Base-by-base conservation (phyloP, 1,140 invertebrate species). In the Gryllus bimaculatus region DNA sequence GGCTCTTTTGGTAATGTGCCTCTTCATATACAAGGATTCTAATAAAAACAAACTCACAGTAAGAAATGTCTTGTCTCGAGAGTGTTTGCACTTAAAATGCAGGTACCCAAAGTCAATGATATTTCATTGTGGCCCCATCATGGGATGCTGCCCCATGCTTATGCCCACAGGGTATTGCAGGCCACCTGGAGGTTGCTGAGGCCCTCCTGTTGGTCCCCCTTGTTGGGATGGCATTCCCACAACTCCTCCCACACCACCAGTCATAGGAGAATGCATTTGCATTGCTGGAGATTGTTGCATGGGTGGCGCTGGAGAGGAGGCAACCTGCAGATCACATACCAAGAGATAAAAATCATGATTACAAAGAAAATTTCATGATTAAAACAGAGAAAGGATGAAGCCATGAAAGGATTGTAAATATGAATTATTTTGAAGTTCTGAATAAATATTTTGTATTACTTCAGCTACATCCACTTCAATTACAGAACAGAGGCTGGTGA, bases 211-310 rank as follows among this genome's bases (percentile, higher is more conserved):
- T 21, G 73, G n/a, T 12, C 78, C 78, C 10, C 49, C 20, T 26
- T 79, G 78, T 26, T 73, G 48, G 12, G 54, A 66, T 18, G 79
- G 79, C 18, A 77, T 15, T 18, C 79, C 75, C 48, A 79, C 79
- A 39, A 39, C 26, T 39, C 26, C 26, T 39, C 26, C n/a, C 8
- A 76, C 79, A 18, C 79, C 79, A 10, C 48, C 75, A 18, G 75
- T 26, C 79, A 79, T 79, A 26, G 79, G 79, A 15, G 79, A 79
- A 66, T 79, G 79, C 79, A 79, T 79, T 21, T 79, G 79, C 76
- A 79, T 76, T 13, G 79, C 79, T 8, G 79, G 79, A 54, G 79
- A 79, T 20, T 74, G 79, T 74, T 79, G 79, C 79, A 79, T 79
- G 4, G 26, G 20, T 47, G 47, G 74, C n/a, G 54, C 21, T n/a